Evolutionary conservation across 2,888 invertebrate species (phyloP).

Genomic region (Eupsilia transversa): DNA sequence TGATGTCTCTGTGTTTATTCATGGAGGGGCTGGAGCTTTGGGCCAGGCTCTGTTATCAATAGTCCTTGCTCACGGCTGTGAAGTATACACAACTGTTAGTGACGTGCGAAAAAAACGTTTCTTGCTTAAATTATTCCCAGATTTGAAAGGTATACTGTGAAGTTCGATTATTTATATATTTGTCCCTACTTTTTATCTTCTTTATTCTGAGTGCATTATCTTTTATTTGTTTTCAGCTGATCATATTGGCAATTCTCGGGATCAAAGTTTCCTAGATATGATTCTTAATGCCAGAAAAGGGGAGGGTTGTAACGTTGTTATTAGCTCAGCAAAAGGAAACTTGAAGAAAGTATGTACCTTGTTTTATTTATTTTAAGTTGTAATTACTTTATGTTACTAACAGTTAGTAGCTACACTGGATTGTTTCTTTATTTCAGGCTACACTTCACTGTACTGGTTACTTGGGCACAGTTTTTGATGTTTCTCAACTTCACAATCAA

Average conservation of each 20-base stretch:
- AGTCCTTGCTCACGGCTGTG: constrained; percentile 74
- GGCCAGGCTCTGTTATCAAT: constrained; percentile 82
- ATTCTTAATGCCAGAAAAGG: constrained; percentile 72
- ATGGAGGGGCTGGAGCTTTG: constrained; percentile 76
- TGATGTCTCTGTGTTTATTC: constrained; percentile 65
- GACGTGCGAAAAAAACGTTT: constrained; percentile 79
- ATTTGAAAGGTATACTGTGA: constrained; percentile 72
- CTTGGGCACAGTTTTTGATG: constrained; percentile 71
- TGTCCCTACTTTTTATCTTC: background rate
- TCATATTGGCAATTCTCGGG: constrained; percentile 80
- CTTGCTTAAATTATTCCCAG: constrained; percentile 78
- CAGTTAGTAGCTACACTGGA: background rate
- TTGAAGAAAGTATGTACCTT: constrained; percentile 75
- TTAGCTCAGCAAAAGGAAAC: constrained; percentile 72
- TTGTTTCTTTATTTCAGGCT: constrained; percentile 60
- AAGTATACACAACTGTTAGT: constrained; percentile 81
- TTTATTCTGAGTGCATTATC: background rate
- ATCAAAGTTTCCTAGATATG: constrained; percentile 76
- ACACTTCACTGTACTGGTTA: constrained; percentile 64
- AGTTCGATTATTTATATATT: background rate
- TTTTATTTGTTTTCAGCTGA: constrained; percentile 71
- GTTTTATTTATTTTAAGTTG: constrained; percentile 1
- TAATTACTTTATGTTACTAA: background rate
- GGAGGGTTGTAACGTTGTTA: constrained; percentile 74
- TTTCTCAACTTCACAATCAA: constrained; percentile 65